Evolutionary conservation across 1,140 invertebrate genomes (phyloP).

Genomic region (Geopemphigus sp.): DNA sequence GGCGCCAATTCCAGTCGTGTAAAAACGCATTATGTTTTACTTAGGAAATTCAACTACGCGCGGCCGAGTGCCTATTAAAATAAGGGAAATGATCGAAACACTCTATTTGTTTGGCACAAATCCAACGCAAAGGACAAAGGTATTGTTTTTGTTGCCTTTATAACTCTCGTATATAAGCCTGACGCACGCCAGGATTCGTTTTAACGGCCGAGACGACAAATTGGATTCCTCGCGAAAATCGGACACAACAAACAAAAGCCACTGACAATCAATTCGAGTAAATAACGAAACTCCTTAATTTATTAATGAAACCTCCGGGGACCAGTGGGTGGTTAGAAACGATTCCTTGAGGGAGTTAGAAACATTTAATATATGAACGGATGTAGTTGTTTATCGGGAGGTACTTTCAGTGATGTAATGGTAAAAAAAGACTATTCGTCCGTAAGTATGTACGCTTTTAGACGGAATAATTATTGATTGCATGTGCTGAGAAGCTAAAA

Average conservation of each 20-base stretch:
- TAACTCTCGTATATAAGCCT: background rate
- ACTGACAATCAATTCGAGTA: constrained; percentile 29
- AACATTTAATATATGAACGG: too few relatives aligned
- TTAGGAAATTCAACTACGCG: background rate
- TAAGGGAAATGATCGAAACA: background rate
- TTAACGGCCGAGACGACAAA: constrained; percentile 26
- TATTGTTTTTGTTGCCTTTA: constrained; percentile 26
- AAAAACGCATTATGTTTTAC: background rate
- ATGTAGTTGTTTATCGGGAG: background rate
- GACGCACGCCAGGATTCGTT: background rate
- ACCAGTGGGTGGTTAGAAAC: too few relatives aligned
- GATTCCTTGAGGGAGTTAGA: too few relatives aligned
- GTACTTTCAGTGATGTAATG: too few relatives aligned
- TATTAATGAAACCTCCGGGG: constrained; percentile 25
- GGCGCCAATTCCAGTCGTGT: background rate
- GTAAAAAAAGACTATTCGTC: too few relatives aligned
- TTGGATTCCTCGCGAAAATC: constrained; percentile 1
- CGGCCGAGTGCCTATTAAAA: constrained; percentile 1
- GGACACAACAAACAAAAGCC: constrained; percentile 24
- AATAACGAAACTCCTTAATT: constrained; percentile 36
- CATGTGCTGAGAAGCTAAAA: too few relatives aligned
- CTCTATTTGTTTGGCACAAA: background rate
- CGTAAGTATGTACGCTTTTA: too few relatives aligned
- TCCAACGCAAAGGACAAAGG: constrained; percentile 8
- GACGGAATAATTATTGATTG: too few relatives aligned